A percentile compares a stretch with the other conserved stretches of the same genome.
Evolutionary conservation across 2,888 invertebrate genomes (phyloP).

Genomic region (Drosophila pegasa): DNA sequence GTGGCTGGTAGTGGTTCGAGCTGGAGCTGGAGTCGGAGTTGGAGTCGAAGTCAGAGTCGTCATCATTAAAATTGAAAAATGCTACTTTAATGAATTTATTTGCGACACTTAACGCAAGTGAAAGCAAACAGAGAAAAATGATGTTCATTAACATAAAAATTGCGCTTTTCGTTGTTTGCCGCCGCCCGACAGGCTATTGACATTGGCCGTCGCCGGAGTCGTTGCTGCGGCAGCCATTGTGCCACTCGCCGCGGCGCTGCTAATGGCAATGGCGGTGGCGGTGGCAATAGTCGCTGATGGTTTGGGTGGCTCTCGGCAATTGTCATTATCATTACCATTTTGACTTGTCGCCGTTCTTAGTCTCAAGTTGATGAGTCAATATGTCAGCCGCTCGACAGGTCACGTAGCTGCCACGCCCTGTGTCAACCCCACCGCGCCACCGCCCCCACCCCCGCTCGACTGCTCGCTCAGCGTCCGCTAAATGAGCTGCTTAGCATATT

Average conservation of each 20-base stretch:
- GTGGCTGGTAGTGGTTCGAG: not conserved
- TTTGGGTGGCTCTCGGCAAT: constrained; percentile 47
- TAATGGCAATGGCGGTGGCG: constrained; percentile 17
- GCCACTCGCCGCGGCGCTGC: constrained; percentile 2
- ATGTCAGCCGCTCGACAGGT: constrained; percentile 72
- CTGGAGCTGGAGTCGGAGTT: not conserved
- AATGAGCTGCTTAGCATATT: constrained; percentile 8
- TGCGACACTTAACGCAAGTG: constrained; percentile 79
- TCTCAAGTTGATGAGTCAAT: constrained; percentile 77
- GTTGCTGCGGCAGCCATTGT: constrained; percentile 15
- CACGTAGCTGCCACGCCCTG: constrained; percentile 51
- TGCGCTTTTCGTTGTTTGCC: constrained; percentile 55
- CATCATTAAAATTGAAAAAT: constrained; percentile 81
- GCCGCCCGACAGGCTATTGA: constrained; percentile 31
- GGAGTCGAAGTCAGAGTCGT: constrained; percentile 2
- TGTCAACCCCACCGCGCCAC: not conserved
- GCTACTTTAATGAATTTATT: constrained; percentile 80
- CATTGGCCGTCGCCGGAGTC: constrained; percentile 29
- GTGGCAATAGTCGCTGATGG: constrained; percentile 25
- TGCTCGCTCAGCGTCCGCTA: not conserved
- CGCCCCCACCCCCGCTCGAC: not conserved
- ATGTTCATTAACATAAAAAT: constrained; percentile 80
- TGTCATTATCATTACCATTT: constrained; percentile 76
- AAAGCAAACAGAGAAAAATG: constrained; percentile 78
- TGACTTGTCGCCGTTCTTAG: constrained; percentile 61